Base-by-base conservation (phyloP, 2,113 vertebrate species). In the Oophaga pumilio region DNA sequence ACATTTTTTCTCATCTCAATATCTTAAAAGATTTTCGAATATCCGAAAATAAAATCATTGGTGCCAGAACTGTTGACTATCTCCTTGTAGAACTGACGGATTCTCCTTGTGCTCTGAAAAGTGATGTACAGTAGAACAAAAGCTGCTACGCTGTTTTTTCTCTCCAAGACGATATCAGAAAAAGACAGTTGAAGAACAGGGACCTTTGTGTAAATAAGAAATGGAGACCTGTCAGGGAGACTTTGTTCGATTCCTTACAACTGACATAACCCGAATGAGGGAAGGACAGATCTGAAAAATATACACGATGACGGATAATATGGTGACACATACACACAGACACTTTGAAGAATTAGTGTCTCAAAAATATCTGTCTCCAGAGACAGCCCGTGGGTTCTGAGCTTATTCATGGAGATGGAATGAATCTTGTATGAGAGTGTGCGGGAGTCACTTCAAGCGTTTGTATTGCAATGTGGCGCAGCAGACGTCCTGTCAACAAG, bases 401-500 rank as follows among this genome's bases (percentile, higher is more conserved):
- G 69, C 28, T 71, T 53, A 5, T 6, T 57, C 49, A 49, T 8
- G 4, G 17, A 22, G 33, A 62, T 22, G 59, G 28, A 69, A 68
- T 68, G 20, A 66, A 77, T 79, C 59, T 49, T 71, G 64, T 18
- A 56, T 49, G 18, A 64, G 20, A 10, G 24, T 53, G 18, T 59
- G 9, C 24, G 2, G 68, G 77, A 79, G 78, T 43, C n/a, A 57
- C 76, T 78, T 78, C 76, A 33, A 33, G 57, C 9, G 26, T 81
- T n/a, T 24, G 66, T 52, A 64, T 24, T 69, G 24, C 22, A 66
- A 69, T 69, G 49, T 84, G 66, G 50, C 24, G 10, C 66, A 84
- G 66, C 66, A 84, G 82, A 84, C 68, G 66, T 56, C 12, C 62
- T 83, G 49, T 84, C 82, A 84, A 33, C 82, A 14, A 57, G 82